phyloP scores from a whole-genome alignment of 2,888 invertebrate species.

The Tortricodes alternella region DNA sequence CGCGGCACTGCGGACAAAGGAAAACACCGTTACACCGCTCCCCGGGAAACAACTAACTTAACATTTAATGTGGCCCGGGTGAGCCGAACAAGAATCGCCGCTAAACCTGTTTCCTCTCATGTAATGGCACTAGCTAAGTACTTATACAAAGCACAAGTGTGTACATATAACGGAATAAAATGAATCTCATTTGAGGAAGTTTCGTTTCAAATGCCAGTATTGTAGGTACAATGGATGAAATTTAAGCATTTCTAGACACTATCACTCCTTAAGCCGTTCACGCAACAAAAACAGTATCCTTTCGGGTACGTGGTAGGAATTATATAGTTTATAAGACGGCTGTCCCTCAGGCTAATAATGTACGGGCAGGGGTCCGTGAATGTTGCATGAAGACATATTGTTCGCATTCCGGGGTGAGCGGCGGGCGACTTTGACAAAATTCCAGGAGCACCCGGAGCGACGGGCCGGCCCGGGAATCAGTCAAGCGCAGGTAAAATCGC shows the following conservation, averaged over 20 bases:
- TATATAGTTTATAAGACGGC: slow-evolving; percentile 57
- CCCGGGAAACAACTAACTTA: slow-evolving; percentile 51
- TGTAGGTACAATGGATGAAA: neutral
- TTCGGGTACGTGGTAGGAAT: slow-evolving; percentile 49
- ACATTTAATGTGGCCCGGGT: slow-evolving; percentile 42
- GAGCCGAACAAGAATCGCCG: slow-evolving; percentile 31
- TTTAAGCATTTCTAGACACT: too few species aligned
- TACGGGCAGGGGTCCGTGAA: slow-evolving; percentile 59
- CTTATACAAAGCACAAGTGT: neutral
- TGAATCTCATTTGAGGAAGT: neutral
- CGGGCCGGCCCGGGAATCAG: slow-evolving; percentile 42
- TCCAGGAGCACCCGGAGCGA: slow-evolving; percentile 44
- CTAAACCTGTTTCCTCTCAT: slow-evolving; percentile 25
- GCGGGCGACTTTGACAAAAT: slow-evolving; percentile 65
- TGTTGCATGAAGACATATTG: slow-evolving; percentile 71
- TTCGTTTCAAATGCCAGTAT: neutral
- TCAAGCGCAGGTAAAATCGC: slow-evolving; percentile 42
- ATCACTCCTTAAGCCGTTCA: neutral
- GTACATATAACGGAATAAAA: neutral
- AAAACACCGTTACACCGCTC: slow-evolving; percentile 52
- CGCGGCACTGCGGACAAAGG: slow-evolving; percentile 46
- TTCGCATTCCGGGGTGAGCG: slow-evolving; percentile 55
- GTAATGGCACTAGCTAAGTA: slow-evolving; percentile 18
- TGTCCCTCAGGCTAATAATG: slow-evolving; percentile 60
- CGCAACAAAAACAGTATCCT: slow-evolving; percentile 21